A percentile compares a stretch with the other conserved stretches of the same genome.
phyloP scores from a whole-genome alignment of 1,140 invertebrate species.

The Heliconius melpomene region DNA sequence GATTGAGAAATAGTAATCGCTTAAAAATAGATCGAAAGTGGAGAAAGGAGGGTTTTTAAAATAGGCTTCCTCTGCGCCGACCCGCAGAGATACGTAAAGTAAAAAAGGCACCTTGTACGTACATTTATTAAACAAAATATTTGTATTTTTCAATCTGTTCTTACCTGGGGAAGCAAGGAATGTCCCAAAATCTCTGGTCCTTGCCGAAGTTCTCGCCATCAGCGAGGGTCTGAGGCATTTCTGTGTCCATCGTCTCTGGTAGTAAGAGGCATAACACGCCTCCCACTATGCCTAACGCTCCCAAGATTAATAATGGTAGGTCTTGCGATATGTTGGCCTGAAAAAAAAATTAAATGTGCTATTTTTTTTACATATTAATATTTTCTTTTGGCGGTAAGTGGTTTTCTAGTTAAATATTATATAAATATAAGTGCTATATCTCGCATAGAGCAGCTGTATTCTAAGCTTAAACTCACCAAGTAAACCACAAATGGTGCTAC shows the following conservation, averaged over 20 bases:
- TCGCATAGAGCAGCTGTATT: too few relatives aligned
- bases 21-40: too few relatives aligned
- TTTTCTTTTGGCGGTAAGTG: too few relatives aligned
- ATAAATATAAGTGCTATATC: too few relatives aligned
- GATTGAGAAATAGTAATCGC: too few relatives aligned
- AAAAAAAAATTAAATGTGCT: slow-evolving; percentile 35
- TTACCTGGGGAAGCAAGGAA: slow-evolving; percentile 87
- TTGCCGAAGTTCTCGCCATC: slow-evolving; percentile 93
- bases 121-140: too few relatives aligned
- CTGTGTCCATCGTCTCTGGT: slow-evolving; percentile 91
- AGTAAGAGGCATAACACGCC: slow-evolving; percentile 88
- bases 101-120: too few relatives aligned
- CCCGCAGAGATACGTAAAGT: too few relatives aligned
- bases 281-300: slow-evolving; percentile 86
- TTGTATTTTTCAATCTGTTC: slow-evolving; percentile 6
- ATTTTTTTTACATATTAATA: not conserved
- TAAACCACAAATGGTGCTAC: slow-evolving; percentile 92
- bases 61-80: too few relatives aligned
- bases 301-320: slow-evolving; percentile 88
- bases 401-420: too few relatives aligned
- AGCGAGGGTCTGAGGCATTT: slow-evolving; percentile 90
- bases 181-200: slow-evolving; percentile 89
- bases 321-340: slow-evolving; percentile 85
- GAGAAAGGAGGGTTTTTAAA: too few relatives aligned
- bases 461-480: slow-evolving; percentile 76